Percentiles rank a stretch among this genome's conserved stretches.
Conservation (phyloP, 92 coral and sea anemone species). For the Montipora capitata region DNA sequence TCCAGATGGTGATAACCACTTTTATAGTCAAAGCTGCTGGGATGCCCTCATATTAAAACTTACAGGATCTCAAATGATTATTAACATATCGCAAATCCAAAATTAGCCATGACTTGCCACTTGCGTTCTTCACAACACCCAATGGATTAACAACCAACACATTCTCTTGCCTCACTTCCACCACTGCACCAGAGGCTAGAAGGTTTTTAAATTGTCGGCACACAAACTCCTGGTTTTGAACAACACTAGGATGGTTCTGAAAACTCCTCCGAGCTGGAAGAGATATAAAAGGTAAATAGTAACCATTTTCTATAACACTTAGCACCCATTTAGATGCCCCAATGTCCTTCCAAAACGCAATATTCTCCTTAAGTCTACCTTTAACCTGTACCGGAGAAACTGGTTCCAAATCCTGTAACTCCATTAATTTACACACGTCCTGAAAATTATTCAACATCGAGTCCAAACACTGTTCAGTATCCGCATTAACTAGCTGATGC, state of each 20-base stretch:
- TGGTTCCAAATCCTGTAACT: conserved; percentile 40
- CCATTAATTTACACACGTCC: not conserved
- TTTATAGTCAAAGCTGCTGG: conserved; percentile 13
- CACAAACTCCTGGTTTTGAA: not conserved
- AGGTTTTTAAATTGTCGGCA: not conserved
- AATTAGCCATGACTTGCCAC: not conserved
- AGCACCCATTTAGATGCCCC: conserved; percentile 21
- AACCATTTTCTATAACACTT: conserved; percentile 40
- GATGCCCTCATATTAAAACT: no score
- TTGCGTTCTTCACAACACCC: not conserved
- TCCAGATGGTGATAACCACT: conserved; percentile 69
- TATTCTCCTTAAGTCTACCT: not conserved
- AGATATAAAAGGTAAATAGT: not conserved
- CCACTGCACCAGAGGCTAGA: not conserved
- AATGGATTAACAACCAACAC: not conserved
- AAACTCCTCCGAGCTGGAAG: not conserved
- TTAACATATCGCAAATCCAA: not conserved
- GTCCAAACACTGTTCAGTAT: not conserved
- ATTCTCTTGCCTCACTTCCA: conserved; percentile 14
- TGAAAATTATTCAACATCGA: not conserved
- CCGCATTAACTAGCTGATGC: not conserved
- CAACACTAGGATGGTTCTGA: not conserved
- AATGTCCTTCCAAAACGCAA: conserved; percentile 1
- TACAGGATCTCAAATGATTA: not conserved
- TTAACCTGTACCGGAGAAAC: not conserved